These are phyloP conservation scores for Ephestia elutella DNA, from an alignment of 1,140 invertebrate species.

Conservation along the genomic window DNA sequence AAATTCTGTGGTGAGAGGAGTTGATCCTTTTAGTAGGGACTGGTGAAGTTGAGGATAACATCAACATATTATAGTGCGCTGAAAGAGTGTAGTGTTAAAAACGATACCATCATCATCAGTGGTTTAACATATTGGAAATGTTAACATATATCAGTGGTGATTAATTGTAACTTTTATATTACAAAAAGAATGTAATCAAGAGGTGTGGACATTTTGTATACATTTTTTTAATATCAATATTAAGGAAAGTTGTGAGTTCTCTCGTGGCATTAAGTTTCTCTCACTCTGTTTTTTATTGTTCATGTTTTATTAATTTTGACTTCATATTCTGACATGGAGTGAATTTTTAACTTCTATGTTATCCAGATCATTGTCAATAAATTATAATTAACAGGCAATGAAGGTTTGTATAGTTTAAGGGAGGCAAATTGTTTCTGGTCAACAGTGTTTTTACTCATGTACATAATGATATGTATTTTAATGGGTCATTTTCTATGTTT, in stretches of 20 bases:
- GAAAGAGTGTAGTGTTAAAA: conserved; percentile 49
- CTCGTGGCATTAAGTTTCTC: conserved; percentile 58
- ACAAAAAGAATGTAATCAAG: conserved; percentile 58
- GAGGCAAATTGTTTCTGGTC: background rate
- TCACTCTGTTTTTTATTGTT: conserved; percentile 10
- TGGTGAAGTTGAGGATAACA: conserved; percentile 45
- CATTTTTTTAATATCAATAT: conserved; percentile 56
- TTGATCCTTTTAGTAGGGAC: conserved; percentile 59
- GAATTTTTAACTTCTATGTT: background rate
- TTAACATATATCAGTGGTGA: conserved; percentile 44
- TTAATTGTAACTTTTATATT: conserved; percentile 64
- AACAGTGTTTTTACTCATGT: background rate
- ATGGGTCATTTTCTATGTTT: conserved; percentile 34
- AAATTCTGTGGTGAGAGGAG: conserved; percentile 70
- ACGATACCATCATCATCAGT: conserved; percentile 41
- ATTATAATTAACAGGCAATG: background rate
- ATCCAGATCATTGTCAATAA: background rate
- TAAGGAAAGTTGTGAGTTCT: conserved; percentile 52
- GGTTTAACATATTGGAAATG: conserved; percentile 40
- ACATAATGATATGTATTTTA: conserved; percentile 6
- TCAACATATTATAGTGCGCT: conserved; percentile 36
- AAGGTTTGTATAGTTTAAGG: background rate
- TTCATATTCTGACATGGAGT: too few relatives aligned
- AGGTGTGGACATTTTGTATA: conserved; percentile 68
- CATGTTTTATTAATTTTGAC: conserved; percentile 1